phyloP scores from a whole-genome alignment of 1,140 invertebrate species.

The Drosophila lini region DNA sequence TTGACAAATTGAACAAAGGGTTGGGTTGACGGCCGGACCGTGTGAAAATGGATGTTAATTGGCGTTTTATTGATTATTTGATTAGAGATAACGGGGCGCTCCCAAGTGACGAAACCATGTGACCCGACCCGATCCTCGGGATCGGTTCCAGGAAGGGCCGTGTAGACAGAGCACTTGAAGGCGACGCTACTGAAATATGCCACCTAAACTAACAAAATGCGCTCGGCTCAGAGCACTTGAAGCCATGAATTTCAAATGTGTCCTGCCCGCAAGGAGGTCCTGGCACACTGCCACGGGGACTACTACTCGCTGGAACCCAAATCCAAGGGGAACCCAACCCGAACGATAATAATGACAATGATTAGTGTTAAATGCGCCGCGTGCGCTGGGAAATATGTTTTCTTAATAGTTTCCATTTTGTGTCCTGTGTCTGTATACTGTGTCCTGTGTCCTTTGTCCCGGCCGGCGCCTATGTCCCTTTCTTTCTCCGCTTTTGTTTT shows the following conservation, averaged over 20 bases:
- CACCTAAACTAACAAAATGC: conserved; percentile 55
- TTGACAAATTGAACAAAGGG: conserved; percentile 63
- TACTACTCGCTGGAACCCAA: conserved; percentile 4
- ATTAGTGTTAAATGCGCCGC: conserved; percentile 69
- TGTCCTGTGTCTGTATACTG: conserved; percentile 11
- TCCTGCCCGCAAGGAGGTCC: conserved; percentile 19
- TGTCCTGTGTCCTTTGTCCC: conserved; percentile 35
- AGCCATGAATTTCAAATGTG: conserved; percentile 60
- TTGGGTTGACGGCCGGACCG: conserved; percentile 12
- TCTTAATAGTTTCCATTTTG: conserved; percentile 59
- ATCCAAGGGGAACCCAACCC: conserved; percentile 4
- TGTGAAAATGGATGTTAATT: conserved; percentile 69
- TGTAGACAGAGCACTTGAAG: conserved; percentile 44
- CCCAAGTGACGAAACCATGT: neutral
- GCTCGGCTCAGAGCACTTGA: conserved; percentile 38
- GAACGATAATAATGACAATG: conserved; percentile 62
- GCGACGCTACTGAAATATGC: conserved; percentile 66
- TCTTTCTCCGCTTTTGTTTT: conserved; percentile 41
- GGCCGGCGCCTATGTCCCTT: conserved; percentile 62
- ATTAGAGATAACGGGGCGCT: conserved; percentile 17
- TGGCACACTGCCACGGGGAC: conserved; percentile 28
- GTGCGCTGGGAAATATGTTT: conserved; percentile 66
- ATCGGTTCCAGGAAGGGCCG: conserved; percentile 24
- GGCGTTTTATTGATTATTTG: conserved; percentile 64
- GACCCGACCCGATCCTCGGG: neutral